Evolutionary conservation across 2,113 vertebrate genomes (phyloP).

Genomic region (Pyrgilauda ruficollis): DNA sequence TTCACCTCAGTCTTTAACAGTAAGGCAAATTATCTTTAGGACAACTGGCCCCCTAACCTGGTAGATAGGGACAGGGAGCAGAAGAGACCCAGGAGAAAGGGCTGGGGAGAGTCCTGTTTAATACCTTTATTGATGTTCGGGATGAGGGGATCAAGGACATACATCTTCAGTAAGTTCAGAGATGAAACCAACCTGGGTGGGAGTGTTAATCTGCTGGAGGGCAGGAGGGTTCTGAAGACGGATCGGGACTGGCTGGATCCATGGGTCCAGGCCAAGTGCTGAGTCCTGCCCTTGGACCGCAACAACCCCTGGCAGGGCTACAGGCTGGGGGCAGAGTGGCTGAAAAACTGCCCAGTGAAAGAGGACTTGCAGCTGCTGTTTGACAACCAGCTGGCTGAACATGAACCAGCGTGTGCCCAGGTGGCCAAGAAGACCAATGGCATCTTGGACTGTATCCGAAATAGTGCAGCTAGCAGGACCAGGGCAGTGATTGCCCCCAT

Average conservation of each 20-base stretch:
- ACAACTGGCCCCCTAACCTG: background rate
- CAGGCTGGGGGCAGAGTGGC: background rate
- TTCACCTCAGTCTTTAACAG: background rate
- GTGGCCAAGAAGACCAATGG: background rate
- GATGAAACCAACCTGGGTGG: background rate
- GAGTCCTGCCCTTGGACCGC: background rate
- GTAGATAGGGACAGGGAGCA: background rate
- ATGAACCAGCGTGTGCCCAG: accelerated
- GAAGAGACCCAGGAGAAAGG: background rate
- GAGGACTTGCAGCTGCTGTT: background rate
- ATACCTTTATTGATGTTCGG: background rate
- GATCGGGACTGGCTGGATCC: background rate
- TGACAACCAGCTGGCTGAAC: background rate
- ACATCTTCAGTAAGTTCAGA: background rate
- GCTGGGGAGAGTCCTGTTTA: background rate
- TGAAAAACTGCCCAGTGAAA: background rate
- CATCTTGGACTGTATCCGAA: background rate
- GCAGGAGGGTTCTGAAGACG: background rate
- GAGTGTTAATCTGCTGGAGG: background rate
- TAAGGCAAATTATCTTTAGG: background rate
- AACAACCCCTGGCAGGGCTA: accelerated
- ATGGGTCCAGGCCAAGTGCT: too few species aligned
- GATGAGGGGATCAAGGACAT: background rate
- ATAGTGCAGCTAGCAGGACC: background rate
- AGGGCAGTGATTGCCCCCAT: background rate